Base-by-base conservation (phyloP, 2,888 invertebrate genomes). In the Drosophila fungiperda region DNA sequence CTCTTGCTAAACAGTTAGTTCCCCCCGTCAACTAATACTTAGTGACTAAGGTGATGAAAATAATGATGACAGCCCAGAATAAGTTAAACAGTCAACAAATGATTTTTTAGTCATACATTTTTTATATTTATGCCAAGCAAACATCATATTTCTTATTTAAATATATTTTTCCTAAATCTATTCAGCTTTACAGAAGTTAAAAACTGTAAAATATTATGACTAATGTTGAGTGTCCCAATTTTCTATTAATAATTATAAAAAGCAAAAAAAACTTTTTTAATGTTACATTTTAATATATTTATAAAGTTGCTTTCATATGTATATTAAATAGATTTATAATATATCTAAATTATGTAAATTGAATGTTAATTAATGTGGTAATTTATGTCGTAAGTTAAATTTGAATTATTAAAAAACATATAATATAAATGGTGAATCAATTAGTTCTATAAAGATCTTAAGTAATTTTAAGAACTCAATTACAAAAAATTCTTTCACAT, bases 1-100 rank as follows among this genome's bases (percentile, higher is more conserved):
- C 42, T 9, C 50, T 0, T 55, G 66, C 65, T 60, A 66, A 72
- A 68, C 26, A 68, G 54, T 50, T 42, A 36, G 45, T 29, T 29
- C 29, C 29, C 17, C 57, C 61, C 73, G 67, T 52, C 61, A 61
- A 57, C n/a, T 50, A 38, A 11, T 26, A 55, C 15, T 36, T 36
- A 26, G 26, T 2, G 26, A 26, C 2, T 26, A 26, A 26, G 26
- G 2, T 26, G 26, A 26, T 26, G 26, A 26, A 2, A 26, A 26
- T 2, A 26, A 26, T 26, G 26, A 26, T 26, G 26, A 26, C 26
- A 26, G 26, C 26, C 2, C 26, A 26, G 26, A 26, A 26, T 26
- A 26, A 6, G 29, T 29, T 29, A 0, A 29, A 29, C 29, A 29
- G 5, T 29, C 29, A 29, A 29, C 29, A 29, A 29, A 29, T 29